These are phyloP conservation scores for Hyperoplus immaculatus DNA, from an alignment of 2,797 vertebrate genomes.

Conservation along the genomic window DNA sequence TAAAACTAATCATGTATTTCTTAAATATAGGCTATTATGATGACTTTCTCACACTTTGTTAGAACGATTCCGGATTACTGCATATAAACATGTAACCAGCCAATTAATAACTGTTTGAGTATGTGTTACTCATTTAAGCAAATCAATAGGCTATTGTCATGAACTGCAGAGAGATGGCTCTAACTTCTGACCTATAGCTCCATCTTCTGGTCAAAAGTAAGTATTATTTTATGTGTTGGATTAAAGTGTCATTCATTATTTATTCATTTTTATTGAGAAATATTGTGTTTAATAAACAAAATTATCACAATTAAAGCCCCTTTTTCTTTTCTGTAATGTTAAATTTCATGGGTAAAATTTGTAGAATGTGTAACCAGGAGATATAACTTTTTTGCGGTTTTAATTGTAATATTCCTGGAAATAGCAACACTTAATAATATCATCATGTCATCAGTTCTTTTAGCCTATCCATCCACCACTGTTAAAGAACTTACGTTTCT, in stretches of 20 bases:
- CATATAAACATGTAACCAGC: neutral
- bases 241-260: neutral
- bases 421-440: neutral
- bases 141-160: neutral
- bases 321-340: neutral
- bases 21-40: neutral
- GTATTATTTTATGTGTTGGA: neutral
- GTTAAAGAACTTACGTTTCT: neutral
- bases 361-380: neutral
- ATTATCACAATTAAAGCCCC: neutral
- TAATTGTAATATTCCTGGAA: neutral
- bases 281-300: neutral
- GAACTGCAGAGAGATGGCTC: neutral
- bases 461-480: neutral
- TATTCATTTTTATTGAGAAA: neutral
- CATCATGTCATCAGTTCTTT: neutral
- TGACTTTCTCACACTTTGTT: neutral
- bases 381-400: too few species aligned
- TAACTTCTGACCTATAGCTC: conserved; percentile 20
- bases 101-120: neutral
- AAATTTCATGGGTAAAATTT: neutral
- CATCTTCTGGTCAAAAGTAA: conserved; percentile 57
- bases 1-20: too few species aligned
- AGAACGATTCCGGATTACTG: neutral
- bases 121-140: neutral